A percentile compares a stretch with the other conserved stretches of the same genome.
These are phyloP conservation scores for Aphelinus certus DNA, from an alignment of 1,140 invertebrate species.

Conservation along the genomic window DNA sequence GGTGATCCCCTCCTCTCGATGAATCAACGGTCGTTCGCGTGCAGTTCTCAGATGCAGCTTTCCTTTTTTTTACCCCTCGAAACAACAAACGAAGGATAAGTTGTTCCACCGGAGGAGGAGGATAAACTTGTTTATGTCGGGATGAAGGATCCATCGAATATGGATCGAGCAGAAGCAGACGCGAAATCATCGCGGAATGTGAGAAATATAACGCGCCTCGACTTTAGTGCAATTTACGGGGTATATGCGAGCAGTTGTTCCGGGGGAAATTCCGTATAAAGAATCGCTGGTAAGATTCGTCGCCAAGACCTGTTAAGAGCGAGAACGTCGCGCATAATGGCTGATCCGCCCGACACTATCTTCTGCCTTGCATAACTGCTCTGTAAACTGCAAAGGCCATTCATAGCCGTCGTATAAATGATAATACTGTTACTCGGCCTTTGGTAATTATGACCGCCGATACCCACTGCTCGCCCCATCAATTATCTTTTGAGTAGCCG, in stretches of 20 bases:
- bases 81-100: no score
- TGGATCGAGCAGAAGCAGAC: neutral
- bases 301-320: conserved; percentile 52
- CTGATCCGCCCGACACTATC: conserved; percentile 36
- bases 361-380: conserved; percentile 31
- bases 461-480: no score
- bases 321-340: conserved; percentile 48
- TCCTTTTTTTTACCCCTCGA: no score
- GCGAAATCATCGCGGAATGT: conserved; percentile 27
- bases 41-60: no score
- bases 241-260: conserved; percentile 27
- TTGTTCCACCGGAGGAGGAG: no score
- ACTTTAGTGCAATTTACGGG: conserved; percentile 40
- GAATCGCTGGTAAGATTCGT: conserved; percentile 43
- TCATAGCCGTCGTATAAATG: conserved; percentile 10
- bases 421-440: neutral
- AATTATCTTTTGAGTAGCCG: no score
- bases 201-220: conserved; percentile 26
- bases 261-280: conserved; percentile 41
- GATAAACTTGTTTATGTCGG: no score
- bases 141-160: no score
- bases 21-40: no score
- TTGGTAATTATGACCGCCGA: no score
- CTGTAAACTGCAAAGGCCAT: conserved; percentile 27
- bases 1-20: no score